phyloP scores from a whole-genome alignment of 2,888 invertebrate genomes.

The Drosophila austrosaltans region DNA sequence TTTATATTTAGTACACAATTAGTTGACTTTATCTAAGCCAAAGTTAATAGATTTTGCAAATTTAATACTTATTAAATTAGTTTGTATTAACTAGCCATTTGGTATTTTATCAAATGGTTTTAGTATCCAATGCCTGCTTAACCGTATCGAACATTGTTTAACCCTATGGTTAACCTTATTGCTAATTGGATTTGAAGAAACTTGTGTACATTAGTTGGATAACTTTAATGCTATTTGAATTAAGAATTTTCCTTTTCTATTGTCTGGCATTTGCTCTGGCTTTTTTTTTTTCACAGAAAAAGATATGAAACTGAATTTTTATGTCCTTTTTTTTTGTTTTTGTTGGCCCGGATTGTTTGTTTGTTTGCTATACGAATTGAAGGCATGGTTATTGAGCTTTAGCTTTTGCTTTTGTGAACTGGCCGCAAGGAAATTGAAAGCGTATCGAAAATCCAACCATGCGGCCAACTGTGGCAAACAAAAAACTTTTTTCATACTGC shows the following conservation, averaged over 20 bases:
- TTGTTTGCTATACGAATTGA: constrained; percentile 12
- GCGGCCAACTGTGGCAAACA: constrained; percentile 69
- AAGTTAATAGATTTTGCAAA: too few relatives aligned
- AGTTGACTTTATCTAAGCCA: too few relatives aligned
- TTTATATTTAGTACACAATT: too few relatives aligned
- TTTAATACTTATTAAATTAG: too few relatives aligned
- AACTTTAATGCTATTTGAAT: constrained; percentile 5
- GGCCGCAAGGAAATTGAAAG: constrained; percentile 74
- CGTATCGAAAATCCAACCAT: constrained; percentile 63
- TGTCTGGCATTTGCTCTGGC: constrained; percentile 2
- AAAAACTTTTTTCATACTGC: constrained; percentile 52
- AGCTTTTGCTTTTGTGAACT: constrained; percentile 45
- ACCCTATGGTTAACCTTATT: background rate
- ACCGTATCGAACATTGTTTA: background rate
- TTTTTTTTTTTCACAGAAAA: constrained; percentile 1
- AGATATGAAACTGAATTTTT: constrained; percentile 27
- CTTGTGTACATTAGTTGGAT: background rate
- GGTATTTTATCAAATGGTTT: too few relatives aligned
- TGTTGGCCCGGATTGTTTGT: constrained; percentile 34
- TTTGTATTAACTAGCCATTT: too few relatives aligned
- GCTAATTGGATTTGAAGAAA: background rate
- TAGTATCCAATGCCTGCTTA: background rate
- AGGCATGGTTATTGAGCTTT: constrained; percentile 34
- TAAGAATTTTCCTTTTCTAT: constrained; percentile 31
- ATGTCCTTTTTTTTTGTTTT: constrained; percentile 24